Conservation (phyloP, 2,797 vertebrate species). For the Ptychobarbus kaznakovi region DNA sequence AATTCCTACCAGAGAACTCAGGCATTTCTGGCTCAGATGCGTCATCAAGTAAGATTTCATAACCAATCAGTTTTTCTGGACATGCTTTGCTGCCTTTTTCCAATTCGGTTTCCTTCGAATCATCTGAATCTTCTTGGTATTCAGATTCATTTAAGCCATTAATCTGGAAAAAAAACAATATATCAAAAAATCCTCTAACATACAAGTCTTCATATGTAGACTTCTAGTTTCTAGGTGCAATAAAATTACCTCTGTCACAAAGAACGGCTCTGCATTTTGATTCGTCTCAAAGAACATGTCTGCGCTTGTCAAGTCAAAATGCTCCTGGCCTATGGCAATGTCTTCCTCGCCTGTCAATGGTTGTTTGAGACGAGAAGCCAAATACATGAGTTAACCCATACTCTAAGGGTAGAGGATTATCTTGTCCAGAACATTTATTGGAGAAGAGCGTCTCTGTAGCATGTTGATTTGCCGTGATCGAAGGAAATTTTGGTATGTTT, state of each 20-base stretch:
- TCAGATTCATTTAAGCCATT: slow-evolving; percentile 59
- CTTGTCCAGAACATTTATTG: slow-evolving; percentile 24
- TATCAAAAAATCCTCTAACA: not conserved
- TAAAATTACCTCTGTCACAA: slow-evolving; percentile 84
- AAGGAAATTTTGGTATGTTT: slow-evolving; percentile 70
- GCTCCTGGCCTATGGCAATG: slow-evolving; percentile 15
- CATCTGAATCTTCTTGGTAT: slow-evolving; percentile 23
- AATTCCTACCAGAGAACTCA: slow-evolving; percentile 76
- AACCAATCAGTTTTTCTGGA: slow-evolving; percentile 68
- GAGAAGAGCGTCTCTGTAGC: not conserved
- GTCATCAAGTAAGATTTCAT: slow-evolving; percentile 72
- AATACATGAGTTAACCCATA: slow-evolving; percentile 36
- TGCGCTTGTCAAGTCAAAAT: slow-evolving; percentile 21
- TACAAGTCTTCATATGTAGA: not conserved
- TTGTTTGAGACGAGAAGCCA: slow-evolving; percentile 26
- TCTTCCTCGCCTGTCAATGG: slow-evolving; percentile 30
- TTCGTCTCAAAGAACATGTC: slow-evolving; percentile 10
- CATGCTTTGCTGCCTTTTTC: slow-evolving; percentile 45
- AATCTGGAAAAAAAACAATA: slow-evolving; percentile 65
- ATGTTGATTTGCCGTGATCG: slow-evolving; percentile 54
- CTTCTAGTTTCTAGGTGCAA: not conserved
- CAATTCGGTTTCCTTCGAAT: slow-evolving; percentile 44
- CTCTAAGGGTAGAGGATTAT: slow-evolving; percentile 14
- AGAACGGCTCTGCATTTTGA: slow-evolving; percentile 73
- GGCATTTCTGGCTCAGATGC: slow-evolving; percentile 69